Evolutionary conservation across 2,888 invertebrate genomes (phyloP).

Genomic region (Hypselothyrea guttata): DNA sequence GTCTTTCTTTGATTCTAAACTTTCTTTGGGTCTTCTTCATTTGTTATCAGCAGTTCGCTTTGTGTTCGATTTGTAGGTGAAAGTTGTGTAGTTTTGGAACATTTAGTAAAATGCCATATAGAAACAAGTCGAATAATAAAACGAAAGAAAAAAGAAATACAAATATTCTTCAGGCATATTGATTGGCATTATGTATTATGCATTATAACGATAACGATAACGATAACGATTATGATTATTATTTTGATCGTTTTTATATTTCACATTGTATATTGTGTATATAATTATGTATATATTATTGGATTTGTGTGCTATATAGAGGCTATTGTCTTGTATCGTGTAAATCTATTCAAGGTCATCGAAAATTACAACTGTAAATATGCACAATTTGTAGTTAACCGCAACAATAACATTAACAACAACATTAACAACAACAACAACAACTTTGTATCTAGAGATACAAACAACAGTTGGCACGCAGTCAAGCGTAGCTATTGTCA

Average conservation of each 20-base stretch:
- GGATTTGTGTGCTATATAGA: no score
- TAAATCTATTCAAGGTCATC: slow-evolving; percentile 54
- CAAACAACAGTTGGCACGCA: slow-evolving; percentile 21
- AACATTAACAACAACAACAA: slow-evolving; percentile 6
- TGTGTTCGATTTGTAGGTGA: slow-evolving; percentile 56
- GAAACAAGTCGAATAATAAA: slow-evolving; percentile 4
- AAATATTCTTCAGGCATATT: slow-evolving; percentile 45
- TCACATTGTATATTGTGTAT: not conserved
- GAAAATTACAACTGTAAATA: slow-evolving; percentile 36
- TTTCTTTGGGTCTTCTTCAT: slow-evolving; percentile 34
- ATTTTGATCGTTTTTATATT: slow-evolving; percentile 27
- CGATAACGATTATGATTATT: not conserved
- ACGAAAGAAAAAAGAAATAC: slow-evolving; percentile 17
- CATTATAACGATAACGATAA: slow-evolving; percentile 17
- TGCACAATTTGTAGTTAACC: slow-evolving; percentile 31
- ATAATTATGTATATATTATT: no score
- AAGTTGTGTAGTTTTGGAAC: slow-evolving; percentile 53
- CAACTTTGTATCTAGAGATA: slow-evolving; percentile 4
- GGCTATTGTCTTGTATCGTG: slow-evolving; percentile 26
- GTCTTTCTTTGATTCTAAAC: slow-evolving; percentile 48
- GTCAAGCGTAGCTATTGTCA: slow-evolving; percentile 37
- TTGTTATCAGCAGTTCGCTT: slow-evolving; percentile 42
- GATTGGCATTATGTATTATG: slow-evolving; percentile 34
- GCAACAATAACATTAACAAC: slow-evolving; percentile 25
- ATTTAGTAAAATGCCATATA: slow-evolving; percentile 28